Evolutionary conservation across 2,888 invertebrate genomes (phyloP), one percentile per base, ranked within the genome.

Genomic region (Boloria euphrosyne): DNA sequence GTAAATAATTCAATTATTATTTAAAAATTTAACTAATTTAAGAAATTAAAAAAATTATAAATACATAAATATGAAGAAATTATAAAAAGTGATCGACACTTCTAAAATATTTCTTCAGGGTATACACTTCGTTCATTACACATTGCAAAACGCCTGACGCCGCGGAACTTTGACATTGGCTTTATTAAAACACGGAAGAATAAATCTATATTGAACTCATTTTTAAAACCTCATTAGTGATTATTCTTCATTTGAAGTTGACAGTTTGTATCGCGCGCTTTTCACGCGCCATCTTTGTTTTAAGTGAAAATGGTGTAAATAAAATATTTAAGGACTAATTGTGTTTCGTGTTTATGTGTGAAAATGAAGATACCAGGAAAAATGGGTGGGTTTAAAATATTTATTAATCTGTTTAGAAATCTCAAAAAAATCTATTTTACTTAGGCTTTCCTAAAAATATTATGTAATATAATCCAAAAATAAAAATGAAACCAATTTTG

Each of bases 211-310:
- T 50, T 57, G 55, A 46, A 57, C 57, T 76, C 78, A 74, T 73
- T 78, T 64, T 49, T 53, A 54, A 64, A 59, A 68, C 65, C 50
- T 67, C 67, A 70, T 72, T 72, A 70, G 63, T 63, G 18, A 58
- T 71, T 77, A 76, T 74, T 73, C 72, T 55, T 68, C 78, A 76
- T 74, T 73, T 73, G 74, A 65, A 70, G 74, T 74, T 74, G 71
- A 77, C 75, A 74, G 76, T 52, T 72, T 72, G 70, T 73, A 75
- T 79, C 76, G 80, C 82, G 83, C 83, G 81, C 76, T 80, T 83
- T 80, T 78, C 76, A 73, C 71, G 70, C 67, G 67, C 69, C 60
- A 67, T 74, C 72, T 73, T 77, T 71, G 71, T 71, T 73, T 69
- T 72, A 59, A 64, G 70, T 71, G 52, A 66, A 74, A 71, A 72